Base-by-base conservation (phyloP, 2,888 invertebrate species). In the Sinhomidia bicolor region DNA sequence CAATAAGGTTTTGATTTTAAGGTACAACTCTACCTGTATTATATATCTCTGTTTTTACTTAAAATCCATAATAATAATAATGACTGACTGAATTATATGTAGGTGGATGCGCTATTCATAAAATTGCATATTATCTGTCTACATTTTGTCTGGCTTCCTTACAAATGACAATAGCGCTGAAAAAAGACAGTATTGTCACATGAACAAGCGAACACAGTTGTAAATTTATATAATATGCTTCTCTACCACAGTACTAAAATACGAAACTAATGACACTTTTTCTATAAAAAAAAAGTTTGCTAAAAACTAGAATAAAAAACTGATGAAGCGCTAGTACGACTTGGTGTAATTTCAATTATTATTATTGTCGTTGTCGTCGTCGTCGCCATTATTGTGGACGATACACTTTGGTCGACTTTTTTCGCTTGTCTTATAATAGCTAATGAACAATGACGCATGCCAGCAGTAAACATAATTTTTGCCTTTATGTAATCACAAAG, bases 1-100 rank as follows among this genome's bases (percentile, higher is more conserved):
- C 47, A 44, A 47, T 76, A 51, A 51, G 47, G 47, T 76, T 54
- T n/a, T 17, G 17, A 54, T 54, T n/a, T n/a, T 54, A 54, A 54
- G 3, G 36, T 36, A 36, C 36, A 36, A 36, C 10, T 36, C 36
- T 36, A 7, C 4, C 36, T 36, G 36, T n/a, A n/a, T 54, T 54
- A 17, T 5, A n/a, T n/a, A n/a, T 54, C 54, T 17, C n/a, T n/a
- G n/a, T 54, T 54, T 54, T 14, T 54, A 47, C 47, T 47, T 47
- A n/a, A 6, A 54, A 54, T 54, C 54, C 5, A n/a, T 54, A n/a
- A n/a, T n/a, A n/a, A n/a, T n/a, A n/a, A n/a, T n/a, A 1, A 54
- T 54, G 17, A n/a, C n/a, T n/a, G n/a, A n/a, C n/a, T n/a, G n/a
- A 54, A 5, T 54, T 54, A 17, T 36, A 54, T 54, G 54, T 54